Percentiles rank a stretch among this genome's conserved stretches.
Evolutionary conservation across 2,113 vertebrate species (phyloP).

Genomic region (Tretioscincus oriximinensis): DNA sequence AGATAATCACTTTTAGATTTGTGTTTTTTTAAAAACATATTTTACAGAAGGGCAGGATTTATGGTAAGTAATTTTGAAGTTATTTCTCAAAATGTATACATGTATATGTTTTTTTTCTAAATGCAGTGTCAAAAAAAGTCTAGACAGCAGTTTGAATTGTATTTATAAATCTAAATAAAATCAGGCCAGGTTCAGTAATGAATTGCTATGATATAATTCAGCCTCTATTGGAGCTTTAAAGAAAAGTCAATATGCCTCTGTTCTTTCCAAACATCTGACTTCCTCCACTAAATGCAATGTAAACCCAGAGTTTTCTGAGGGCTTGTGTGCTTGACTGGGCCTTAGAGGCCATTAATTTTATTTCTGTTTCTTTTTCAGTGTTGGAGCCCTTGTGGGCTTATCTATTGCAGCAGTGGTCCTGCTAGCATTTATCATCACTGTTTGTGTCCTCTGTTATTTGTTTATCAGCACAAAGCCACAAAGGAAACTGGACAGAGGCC

Average conservation of each 20-base stretch:
- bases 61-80: background rate
- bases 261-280: background rate
- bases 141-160: background rate
- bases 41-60: background rate
- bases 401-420: conserved; percentile 89
- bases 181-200: background rate
- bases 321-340: background rate
- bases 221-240: conserved; percentile 20
- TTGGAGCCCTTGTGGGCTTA: conserved; percentile 88
- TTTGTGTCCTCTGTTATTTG: conserved; percentile 91
- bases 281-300: too few relatives aligned
- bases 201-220: background rate
- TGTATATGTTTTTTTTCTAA: background rate
- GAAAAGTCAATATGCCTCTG: conserved; percentile 13
- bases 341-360: conserved; percentile 5
- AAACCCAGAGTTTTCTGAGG: background rate
- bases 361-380: conserved; percentile 71
- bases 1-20: background rate
- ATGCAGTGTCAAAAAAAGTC: background rate
- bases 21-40: background rate
- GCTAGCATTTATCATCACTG: conserved; percentile 88
- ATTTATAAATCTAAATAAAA: background rate
- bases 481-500: conserved; percentile 83
- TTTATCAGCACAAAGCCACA: conserved; percentile 89
- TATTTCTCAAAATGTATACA: conserved; percentile 27